Base-by-base conservation (phyloP, 2,888 invertebrate species). In the Luperina nickerlii region DNA sequence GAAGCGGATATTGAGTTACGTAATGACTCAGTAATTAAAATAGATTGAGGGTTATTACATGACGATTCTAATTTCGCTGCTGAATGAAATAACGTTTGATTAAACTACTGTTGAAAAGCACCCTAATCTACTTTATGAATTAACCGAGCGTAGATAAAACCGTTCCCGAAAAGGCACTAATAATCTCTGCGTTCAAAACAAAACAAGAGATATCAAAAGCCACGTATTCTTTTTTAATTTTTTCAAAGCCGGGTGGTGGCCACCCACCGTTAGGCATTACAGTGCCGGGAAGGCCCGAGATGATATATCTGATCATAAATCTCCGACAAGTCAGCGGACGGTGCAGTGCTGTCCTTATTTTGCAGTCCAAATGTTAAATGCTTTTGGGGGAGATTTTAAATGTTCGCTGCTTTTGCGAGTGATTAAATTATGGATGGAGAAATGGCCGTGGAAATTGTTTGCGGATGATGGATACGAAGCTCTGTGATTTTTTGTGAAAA, bases 301-400 rank as follows among this genome's bases (percentile, higher is more conserved):
- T 96, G 95, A 96, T 93, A 94, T 95, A 95, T 95, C 92, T 92
- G 90, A 91, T 90, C 92, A 94, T 96, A 96, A 96, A 96, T 96
- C 95, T 95, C 94, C 90, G 92, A 89, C 85, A 89, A 89, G 91
- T 92, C 92, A 90, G 87, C 92, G 90, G 90, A 88, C 87, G 78
- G 69, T 83, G 84, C 87, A 84, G 75, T 67, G 67, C 76, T 83
- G 78, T 81, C 85, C 83, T 86, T 89, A 87, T 83, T 90, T 89
- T 85, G 86, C 86, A 87, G 81, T 81, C 83, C 72, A 75, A 81
- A 84, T 79, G 74, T 83, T 88, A 86, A 89, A 90, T 85, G 84
- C 76, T 82, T 83, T 87, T 87, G 74, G 81, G 75, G 83, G 79
- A 81, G 85, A 87, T 86, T 87, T 89, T 38, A 82, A 84, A 89